Conservation (phyloP, 2,888 invertebrate genomes). For the Acanthosepion lycidas region DNA sequence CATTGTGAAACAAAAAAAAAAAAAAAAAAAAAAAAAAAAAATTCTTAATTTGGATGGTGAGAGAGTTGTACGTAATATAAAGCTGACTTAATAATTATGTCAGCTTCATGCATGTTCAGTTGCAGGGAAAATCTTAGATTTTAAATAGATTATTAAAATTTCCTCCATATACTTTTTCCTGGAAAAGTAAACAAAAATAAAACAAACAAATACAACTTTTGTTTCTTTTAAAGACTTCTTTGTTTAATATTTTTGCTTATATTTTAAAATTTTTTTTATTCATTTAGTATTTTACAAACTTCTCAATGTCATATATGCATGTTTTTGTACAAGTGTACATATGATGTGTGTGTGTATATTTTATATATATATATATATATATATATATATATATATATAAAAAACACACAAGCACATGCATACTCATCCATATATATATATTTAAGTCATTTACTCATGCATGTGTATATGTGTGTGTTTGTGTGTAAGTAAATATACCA, state of each 20-base stretch:
- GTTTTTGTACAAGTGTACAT: neutral
- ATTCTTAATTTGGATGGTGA: no score
- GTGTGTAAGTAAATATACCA: neutral
- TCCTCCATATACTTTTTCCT: neutral
- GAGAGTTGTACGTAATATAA: no score
- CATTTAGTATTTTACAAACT: neutral
- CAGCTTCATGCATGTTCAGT: no score
- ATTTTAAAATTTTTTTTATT: slow-evolving; percentile 10
- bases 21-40: no score
- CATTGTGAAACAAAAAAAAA: no score
- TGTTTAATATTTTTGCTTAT: neutral
- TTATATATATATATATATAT: neutral
- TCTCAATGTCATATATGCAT: neutral
- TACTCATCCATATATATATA: neutral
- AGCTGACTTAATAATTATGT: no score
- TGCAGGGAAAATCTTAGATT: no score
- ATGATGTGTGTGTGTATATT: neutral
- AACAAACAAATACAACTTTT: neutral
- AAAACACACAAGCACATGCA: neutral
- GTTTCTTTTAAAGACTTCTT: neutral
- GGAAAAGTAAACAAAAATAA: neutral
- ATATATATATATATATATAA: neutral
- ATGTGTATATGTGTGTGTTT: neutral
- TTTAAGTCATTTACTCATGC: neutral
- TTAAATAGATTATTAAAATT: neutral